Percentiles rank a stretch among this genome's conserved stretches.
phyloP scores from a whole-genome alignment of 2,113 vertebrate genomes.

The Pedetes capensis region DNA sequence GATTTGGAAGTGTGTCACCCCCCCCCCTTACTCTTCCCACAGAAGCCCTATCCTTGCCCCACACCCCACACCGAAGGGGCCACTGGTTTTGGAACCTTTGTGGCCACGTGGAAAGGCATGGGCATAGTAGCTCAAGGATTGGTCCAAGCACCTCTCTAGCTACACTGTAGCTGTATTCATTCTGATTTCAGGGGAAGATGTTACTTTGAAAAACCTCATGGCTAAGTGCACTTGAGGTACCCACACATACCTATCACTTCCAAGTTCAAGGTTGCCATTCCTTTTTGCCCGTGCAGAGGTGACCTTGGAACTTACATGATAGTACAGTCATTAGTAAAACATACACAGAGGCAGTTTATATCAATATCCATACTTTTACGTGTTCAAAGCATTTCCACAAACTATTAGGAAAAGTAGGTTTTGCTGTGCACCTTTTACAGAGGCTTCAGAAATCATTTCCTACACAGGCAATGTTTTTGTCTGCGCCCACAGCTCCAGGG shows the following conservation, averaged over 20 bases:
- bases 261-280: background rate
- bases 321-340: background rate
- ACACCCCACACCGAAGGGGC: accelerated
- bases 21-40: background rate
- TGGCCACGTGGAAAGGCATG: accelerated
- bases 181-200: background rate
- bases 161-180: background rate
- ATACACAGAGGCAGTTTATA: background rate
- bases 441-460: background rate
- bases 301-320: background rate
- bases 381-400: background rate
- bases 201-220: background rate
- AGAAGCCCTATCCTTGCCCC: background rate
- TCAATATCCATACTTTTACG: background rate
- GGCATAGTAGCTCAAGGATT: background rate
- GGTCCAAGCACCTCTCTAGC: accelerated
- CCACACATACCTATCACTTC: background rate
- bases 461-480: too few relatives aligned
- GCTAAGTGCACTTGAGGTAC: background rate
- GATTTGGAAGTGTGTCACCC: background rate
- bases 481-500: background rate
- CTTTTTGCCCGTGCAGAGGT: background rate
- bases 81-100: background rate
- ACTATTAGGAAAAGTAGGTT: background rate
- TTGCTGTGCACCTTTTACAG: background rate